A percentile compares a stretch with the other conserved stretches of the same genome.
Evolutionary conservation across 2,888 invertebrate genomes (phyloP).

Genomic region (Scaeva pyrastri): DNA sequence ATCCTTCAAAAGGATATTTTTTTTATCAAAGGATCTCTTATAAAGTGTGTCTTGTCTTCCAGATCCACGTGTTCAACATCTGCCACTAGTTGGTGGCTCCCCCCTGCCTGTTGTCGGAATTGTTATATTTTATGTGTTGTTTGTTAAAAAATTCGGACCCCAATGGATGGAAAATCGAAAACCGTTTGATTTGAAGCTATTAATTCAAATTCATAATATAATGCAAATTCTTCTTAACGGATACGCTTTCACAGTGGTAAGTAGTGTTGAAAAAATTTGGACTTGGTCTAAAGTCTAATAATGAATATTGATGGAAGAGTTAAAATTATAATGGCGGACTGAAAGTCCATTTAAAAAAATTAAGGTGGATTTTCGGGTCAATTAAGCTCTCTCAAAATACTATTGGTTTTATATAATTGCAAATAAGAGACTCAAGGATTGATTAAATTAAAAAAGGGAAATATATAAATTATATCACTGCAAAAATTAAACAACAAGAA

Average conservation of each 20-base stretch:
- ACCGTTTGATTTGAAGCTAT: constrained; percentile 87
- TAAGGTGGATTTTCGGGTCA: too few relatives aligned
- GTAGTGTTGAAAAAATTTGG: too few relatives aligned
- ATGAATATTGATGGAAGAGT: too few relatives aligned
- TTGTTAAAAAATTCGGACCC: constrained; percentile 89
- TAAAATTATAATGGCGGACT: too few relatives aligned
- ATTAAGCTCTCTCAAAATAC: too few relatives aligned
- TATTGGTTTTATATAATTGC: too few relatives aligned
- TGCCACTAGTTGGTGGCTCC: constrained; percentile 87
- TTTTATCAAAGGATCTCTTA: neutral
- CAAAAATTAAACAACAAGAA: too few relatives aligned
- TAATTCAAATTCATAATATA: constrained; percentile 88
- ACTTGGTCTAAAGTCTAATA: too few relatives aligned
- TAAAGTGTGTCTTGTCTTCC: neutral
- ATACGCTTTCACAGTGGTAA: constrained; percentile 74
- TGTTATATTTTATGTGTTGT: constrained; percentile 87
- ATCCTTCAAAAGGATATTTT: neutral
- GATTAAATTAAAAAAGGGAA: too few relatives aligned
- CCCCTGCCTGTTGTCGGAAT: constrained; percentile 87
- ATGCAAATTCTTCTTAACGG: constrained; percentile 84
- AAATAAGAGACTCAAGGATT: too few relatives aligned
- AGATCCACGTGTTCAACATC: constrained; percentile 85
- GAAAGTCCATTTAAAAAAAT: too few relatives aligned
- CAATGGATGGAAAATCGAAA: constrained; percentile 88
- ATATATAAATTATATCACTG: too few relatives aligned